Base-by-base conservation (phyloP, 2,113 vertebrate species). In the Ranitomeya variabilis region DNA sequence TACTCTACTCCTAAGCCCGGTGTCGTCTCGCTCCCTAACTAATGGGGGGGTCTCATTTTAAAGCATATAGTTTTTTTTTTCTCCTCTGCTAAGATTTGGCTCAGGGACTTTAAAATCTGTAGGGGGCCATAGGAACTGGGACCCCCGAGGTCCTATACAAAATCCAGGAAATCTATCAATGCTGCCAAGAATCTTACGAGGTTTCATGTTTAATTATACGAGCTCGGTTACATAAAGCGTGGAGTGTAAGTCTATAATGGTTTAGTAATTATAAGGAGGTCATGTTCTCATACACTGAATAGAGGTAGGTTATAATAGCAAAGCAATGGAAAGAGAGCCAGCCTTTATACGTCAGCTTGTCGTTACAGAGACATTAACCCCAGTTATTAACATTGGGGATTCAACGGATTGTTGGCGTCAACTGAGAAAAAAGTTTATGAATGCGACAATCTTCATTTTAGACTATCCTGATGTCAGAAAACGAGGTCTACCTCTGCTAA, bases 171-270 rank as follows among this genome's bases (percentile, higher is more conserved):
- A 79, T 78, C 45, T 77, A 76, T 23, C 45, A 9, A 52, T 0
- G 31, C 59, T 86, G 85, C 73, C 85, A 86, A 79, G 37, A 66
- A 23, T 79, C 57, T 78, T 78, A 86, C 11, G 74, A 79, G 85
- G 73, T 79, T 60, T 51, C 37, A 45, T 51, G 59, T 62, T 86
- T 86, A 86, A 78, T 79, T 86, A 86, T 86, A 52, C 59, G 64
- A 77, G 77, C 74, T 52, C 59, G 1, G 45, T 78, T 54, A 78
- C 85, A 86, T 86, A 79, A 86, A 78, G 57, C 26, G 51, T 51
- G 15, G 51, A 62, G 26, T 66, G 60, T 64, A 86, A 62, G 26
- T 55, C 15, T 77, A 76, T 74, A 77, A 77, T 84, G 66, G 51
- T 52, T 31, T 16, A 31, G 16, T 81, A 59, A 81, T 81, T 60